Percentiles rank a stretch among this genome's conserved stretches.
These are phyloP conservation scores for Copidosoma aretas DNA, from an alignment of 2,888 invertebrate species.

Conservation along the genomic window DNA sequence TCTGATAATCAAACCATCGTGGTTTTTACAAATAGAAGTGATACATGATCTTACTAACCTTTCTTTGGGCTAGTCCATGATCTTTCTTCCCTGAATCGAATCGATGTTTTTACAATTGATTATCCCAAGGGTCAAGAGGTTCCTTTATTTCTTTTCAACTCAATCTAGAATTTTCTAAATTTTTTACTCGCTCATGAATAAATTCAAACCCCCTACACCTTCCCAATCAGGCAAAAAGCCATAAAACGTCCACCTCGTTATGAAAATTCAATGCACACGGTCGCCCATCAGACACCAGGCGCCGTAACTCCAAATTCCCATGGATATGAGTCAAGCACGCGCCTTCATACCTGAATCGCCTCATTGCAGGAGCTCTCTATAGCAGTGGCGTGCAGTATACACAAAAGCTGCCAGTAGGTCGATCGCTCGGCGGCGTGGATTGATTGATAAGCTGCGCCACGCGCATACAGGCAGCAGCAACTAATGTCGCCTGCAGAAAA, in stretches of 20 bases:
- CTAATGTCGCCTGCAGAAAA: conserved; percentile 43
- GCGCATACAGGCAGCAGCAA: conserved; percentile 48
- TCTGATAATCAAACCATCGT: too few species aligned
- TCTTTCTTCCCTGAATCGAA: too few species aligned
- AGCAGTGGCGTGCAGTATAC: conserved; percentile 50
- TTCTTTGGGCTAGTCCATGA: too few species aligned
- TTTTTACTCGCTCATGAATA: neutral
- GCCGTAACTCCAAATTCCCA: conserved; percentile 2
- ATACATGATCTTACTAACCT: too few species aligned
- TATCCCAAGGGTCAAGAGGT: too few species aligned
- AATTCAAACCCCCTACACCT: neutral
- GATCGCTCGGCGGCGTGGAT: conserved; percentile 42
- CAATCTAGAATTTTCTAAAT: too few species aligned
- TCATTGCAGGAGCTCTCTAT: neutral
- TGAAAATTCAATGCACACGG: neutral
- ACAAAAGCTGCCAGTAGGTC: conserved; percentile 45
- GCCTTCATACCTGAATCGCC: neutral
- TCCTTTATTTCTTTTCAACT: too few species aligned
- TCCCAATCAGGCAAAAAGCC: neutral
- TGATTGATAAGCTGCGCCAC: conserved; percentile 60
- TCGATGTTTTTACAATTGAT: too few species aligned
- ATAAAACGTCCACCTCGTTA: neutral
- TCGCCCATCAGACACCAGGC: conserved; percentile 6
- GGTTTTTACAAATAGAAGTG: too few species aligned
- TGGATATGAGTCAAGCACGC: conserved; percentile 18